Percentiles rank a stretch among this genome's conserved stretches.
phyloP scores from a whole-genome alignment of 2,113 vertebrate species.

The Cichladusa arquata region DNA sequence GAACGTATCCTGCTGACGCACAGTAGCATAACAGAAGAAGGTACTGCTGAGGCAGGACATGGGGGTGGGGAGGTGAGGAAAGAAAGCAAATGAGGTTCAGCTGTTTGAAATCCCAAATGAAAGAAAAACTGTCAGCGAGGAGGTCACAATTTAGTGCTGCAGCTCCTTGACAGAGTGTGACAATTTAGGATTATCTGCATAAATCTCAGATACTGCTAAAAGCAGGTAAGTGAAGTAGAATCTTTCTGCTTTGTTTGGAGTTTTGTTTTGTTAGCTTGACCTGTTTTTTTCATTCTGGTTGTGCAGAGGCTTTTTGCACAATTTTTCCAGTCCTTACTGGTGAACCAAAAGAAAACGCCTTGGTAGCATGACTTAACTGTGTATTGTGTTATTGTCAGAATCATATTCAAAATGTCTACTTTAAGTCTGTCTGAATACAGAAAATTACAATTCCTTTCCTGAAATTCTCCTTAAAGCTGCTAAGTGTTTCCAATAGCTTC shows the following conservation, averaged over 20 bases:
- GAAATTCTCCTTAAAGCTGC: not conserved
- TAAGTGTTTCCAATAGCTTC: not conserved
- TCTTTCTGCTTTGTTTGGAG: not conserved
- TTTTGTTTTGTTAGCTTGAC: not conserved
- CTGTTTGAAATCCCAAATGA: not conserved
- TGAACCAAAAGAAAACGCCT: not conserved
- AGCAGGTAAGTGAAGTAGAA: not conserved
- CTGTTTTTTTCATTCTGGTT: not conserved
- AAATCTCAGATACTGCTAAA: not conserved
- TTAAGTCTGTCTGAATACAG: not conserved
- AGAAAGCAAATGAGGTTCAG: not conserved
- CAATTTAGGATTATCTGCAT: not conserved
- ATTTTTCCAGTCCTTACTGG: not conserved
- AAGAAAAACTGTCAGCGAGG: not conserved
- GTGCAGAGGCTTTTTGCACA: not conserved
- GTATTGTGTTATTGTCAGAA: not conserved
- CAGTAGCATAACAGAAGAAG: accelerated
- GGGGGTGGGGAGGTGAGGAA: not conserved
- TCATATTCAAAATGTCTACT: not conserved
- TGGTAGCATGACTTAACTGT: not conserved
- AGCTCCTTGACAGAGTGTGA: not conserved
- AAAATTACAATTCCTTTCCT: not conserved
- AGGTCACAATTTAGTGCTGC: not conserved
- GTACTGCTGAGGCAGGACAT: not conserved
- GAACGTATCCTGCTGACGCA: not conserved